A percentile compares a stretch with the other conserved stretches of the same genome.
These are phyloP conservation scores for Eumeta japonica DNA, from an alignment of 1,140 invertebrate species.

Conservation along the genomic window DNA sequence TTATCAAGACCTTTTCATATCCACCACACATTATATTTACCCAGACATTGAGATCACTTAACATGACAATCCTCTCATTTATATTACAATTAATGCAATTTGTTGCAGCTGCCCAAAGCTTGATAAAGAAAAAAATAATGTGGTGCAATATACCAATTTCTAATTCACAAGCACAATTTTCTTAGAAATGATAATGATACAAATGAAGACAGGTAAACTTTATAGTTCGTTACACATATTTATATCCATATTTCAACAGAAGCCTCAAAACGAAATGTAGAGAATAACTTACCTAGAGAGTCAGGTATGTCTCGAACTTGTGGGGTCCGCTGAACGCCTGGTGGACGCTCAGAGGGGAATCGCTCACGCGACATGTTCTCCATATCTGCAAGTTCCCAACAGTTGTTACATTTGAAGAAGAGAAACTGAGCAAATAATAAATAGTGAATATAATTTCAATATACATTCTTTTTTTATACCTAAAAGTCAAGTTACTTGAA, in stretches of 20 bases:
- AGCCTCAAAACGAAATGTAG: too few relatives aligned
- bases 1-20: too few relatives aligned
- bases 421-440: too few relatives aligned
- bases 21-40: too few relatives aligned
- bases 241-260: background rate
- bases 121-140: too few relatives aligned
- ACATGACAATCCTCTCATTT: too few relatives aligned
- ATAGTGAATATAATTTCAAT: too few relatives aligned
- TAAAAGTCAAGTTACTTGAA: background rate
- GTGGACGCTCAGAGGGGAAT: constrained; percentile 26
- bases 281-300: constrained; percentile 27
- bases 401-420: too few relatives aligned
- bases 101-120: too few relatives aligned
- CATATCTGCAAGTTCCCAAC: constrained; percentile 21
- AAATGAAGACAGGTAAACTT: background rate
- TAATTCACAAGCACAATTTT: background rate
- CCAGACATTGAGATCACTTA: too few relatives aligned
- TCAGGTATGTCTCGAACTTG: constrained; percentile 44
- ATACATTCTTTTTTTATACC: background rate
- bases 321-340: constrained; percentile 24
- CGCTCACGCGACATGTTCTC: constrained; percentile 19
- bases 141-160: too few relatives aligned
- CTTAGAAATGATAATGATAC: background rate
- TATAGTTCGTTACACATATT: background rate
- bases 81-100: too few relatives aligned